These are phyloP conservation scores for Pseudachorutes palmiensis DNA, from an alignment of 1,140 invertebrate species.

Conservation along the genomic window DNA sequence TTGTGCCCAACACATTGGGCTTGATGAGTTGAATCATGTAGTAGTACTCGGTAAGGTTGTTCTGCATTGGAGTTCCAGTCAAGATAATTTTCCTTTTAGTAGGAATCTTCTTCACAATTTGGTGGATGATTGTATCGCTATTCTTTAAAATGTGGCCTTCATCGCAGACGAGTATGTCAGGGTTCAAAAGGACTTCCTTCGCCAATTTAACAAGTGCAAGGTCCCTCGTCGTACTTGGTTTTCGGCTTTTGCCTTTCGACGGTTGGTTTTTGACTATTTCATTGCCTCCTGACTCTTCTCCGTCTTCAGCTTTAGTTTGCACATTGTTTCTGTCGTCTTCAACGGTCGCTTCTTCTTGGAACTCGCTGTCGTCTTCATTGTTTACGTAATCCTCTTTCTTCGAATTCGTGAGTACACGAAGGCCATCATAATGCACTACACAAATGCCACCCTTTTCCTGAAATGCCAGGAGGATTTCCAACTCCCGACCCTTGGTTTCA, in stretches of 20 bases:
- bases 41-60: conserved; percentile 93
- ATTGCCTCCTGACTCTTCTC: background rate
- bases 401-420: conserved; percentile 51
- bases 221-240: no score
- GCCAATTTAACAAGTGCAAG: background rate
- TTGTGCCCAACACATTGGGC: conserved; percentile 80
- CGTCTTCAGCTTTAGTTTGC: background rate
- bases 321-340: background rate
- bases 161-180: conserved; percentile 85
- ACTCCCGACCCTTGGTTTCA: conserved; percentile 50
- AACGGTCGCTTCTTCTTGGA: background rate
- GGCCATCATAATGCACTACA: conserved; percentile 92
- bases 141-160: conserved; percentile 92
- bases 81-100: conserved; percentile 75
- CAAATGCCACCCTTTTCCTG: conserved; percentile 72
- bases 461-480: conserved; percentile 64
- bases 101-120: conserved; percentile 69
- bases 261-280: background rate
- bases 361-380: background rate
- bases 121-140: conserved; percentile 69
- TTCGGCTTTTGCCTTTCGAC: no score
- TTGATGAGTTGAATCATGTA: conserved; percentile 98
- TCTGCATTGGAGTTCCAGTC: conserved; percentile 92
- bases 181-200: conserved; percentile 63
- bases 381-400: background rate